Base-by-base conservation (phyloP, 2,797 vertebrate species). In the Hippocampus kuda region DNA sequence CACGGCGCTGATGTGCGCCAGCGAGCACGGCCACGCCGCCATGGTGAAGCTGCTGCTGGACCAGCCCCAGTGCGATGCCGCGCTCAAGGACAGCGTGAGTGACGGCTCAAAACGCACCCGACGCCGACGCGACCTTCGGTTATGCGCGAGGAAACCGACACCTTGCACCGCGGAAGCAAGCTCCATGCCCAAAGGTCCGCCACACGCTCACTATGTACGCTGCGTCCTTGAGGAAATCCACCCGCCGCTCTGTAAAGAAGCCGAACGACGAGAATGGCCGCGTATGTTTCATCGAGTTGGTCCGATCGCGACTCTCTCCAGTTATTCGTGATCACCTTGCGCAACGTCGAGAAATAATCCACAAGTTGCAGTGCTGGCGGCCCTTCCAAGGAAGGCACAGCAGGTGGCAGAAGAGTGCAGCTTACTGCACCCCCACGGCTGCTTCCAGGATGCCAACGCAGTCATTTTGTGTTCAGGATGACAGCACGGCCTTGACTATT, bases 1-100 rank as follows among this genome's bases (percentile, higher is more conserved):
- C 69, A 96, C 95, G 0, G 95, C 97, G 9, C 87, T 99, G 75
- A 99, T 99, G 97, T 99, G 97, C 16, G 95, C 97, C 30, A 96
- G 96, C 56, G 97, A 99, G 76, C 97, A 98, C 0, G 96, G 97
- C 68, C 94, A 98, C 0, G 91, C 90, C 22, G 93, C 98, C 81
- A 96, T 98, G 0, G 95, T 97, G 9, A 94, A 93, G 78, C 88
- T 98, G 26, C 88, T 99, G 68, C 87, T 99, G 84, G 92, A 91
- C 51, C 95, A 94, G 85, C 85, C 91, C 0, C 92, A 91, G 53
- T 97, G 95, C 71, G 93, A 94, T 9, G 91, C 94, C 77, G 91
- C 92, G 38, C 86, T 99, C 66, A 92, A 90, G 69, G 97, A 99
- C 89, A 93, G 93, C 41, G 88, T 88, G 83, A 26, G 96, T 95